Conservation (phyloP, 2,113 vertebrate species). For the Mirza zaza region DNA sequence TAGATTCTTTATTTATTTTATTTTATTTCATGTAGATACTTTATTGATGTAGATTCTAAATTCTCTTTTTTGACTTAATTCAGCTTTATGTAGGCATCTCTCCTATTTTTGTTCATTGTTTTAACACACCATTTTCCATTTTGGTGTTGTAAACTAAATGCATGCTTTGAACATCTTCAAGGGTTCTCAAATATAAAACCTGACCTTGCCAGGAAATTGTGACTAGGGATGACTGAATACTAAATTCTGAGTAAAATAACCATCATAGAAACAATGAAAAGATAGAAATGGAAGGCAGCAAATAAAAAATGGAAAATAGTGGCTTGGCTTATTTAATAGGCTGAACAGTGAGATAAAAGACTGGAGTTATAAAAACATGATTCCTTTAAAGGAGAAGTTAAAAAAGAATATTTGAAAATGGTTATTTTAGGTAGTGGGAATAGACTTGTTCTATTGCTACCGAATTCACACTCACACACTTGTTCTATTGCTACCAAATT, state of each 20-base stretch:
- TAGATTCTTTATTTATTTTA: no score
- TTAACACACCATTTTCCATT: not conserved
- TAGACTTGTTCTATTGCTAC: not conserved
- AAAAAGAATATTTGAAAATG: constrained; percentile 24
- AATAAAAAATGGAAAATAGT: not conserved
- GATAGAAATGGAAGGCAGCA: not conserved
- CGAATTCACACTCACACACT: not conserved
- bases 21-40: constrained; percentile 24
- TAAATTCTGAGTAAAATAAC: not conserved
- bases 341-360: not conserved
- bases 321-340: not conserved
- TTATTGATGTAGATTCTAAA: not conserved
- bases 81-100: not conserved
- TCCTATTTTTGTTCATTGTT: not conserved
- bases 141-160: not conserved
- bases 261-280: not conserved
- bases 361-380: not conserved
- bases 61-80: not conserved
- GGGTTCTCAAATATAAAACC: not conserved
- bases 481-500: not conserved
- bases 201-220: not conserved
- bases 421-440: not conserved
- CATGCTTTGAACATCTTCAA: not conserved
- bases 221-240: not conserved
- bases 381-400: not conserved